A percentile compares a stretch with the other conserved stretches of the same genome.
phyloP scores from a whole-genome alignment of 2,888 invertebrate species.

The Lathronympha strigana region DNA sequence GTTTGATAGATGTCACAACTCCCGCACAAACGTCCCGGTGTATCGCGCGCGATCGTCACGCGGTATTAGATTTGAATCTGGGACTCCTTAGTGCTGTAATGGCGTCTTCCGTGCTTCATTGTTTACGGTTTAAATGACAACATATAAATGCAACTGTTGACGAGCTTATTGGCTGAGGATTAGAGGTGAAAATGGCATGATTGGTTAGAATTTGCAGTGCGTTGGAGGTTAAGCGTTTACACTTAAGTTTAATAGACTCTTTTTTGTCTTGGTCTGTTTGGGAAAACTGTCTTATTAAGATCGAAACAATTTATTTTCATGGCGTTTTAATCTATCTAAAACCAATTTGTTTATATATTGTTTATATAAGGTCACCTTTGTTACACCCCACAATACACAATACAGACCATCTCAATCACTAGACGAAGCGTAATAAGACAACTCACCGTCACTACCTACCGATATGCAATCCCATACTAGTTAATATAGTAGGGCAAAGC shows the following conservation, averaged over 20 bases:
- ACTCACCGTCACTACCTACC: too few species aligned
- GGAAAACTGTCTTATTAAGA: too few species aligned
- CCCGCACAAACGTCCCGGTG: conserved; percentile 59
- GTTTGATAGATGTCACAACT: conserved; percentile 51
- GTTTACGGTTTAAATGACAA: conserved; percentile 38
- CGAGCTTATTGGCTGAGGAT: neutral
- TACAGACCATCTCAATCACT: too few species aligned
- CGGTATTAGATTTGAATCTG: conserved; percentile 77
- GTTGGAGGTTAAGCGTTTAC: neutral
- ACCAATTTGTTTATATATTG: too few species aligned
- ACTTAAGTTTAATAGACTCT: conserved; percentile 12
- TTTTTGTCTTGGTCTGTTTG: too few species aligned
- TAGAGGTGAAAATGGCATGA: conserved; percentile 10
- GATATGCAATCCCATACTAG: too few species aligned
- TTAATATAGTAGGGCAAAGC: too few species aligned
- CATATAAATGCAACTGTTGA: neutral
- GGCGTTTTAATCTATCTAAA: too few species aligned
- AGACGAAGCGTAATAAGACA: too few species aligned
- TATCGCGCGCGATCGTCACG: conserved; percentile 71
- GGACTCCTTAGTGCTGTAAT: conserved; percentile 73
- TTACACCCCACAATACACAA: too few species aligned
- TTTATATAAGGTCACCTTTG: too few species aligned
- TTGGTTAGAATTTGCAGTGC: neutral
- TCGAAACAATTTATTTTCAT: too few species aligned
- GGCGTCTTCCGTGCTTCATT: conserved; percentile 60